phyloP scores from a whole-genome alignment of 1,140 invertebrate genomes.

The Drosophila nikananu region DNA sequence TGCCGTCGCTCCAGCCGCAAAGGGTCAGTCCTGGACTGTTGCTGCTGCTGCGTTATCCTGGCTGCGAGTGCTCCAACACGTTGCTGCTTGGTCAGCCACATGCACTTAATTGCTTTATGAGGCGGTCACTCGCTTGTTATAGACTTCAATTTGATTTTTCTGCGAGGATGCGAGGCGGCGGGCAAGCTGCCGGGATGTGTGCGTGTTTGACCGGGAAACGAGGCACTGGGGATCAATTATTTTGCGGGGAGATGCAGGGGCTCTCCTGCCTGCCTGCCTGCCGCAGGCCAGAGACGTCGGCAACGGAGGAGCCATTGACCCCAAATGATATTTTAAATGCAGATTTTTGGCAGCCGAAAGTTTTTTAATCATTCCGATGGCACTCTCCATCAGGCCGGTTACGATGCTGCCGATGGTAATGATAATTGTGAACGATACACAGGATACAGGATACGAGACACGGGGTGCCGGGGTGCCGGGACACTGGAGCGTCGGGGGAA shows the following conservation, averaged over 20 bases:
- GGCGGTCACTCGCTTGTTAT: constrained; percentile 80
- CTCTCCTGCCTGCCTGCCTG: constrained; percentile 13
- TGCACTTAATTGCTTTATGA: constrained; percentile 83
- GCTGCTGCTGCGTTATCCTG: constrained; percentile 8
- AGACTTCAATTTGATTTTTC: constrained; percentile 81
- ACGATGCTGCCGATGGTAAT: constrained; percentile 28
- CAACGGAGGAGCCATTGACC: constrained; percentile 52
- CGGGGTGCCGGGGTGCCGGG: too few relatives aligned
- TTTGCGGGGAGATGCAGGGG: constrained; percentile 32
- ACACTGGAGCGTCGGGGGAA: not conserved
- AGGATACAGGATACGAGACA: constrained; percentile 1
- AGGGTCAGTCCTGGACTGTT: constrained; percentile 29
- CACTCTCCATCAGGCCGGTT: constrained; percentile 16
- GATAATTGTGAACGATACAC: constrained; percentile 29
- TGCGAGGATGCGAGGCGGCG: constrained; percentile 22
- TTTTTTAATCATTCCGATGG: constrained; percentile 80
- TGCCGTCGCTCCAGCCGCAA: constrained; percentile 1
- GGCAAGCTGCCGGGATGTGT: constrained; percentile 6
- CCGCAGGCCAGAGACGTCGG: constrained; percentile 61
- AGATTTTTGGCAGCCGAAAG: constrained; percentile 68
- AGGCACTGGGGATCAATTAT: constrained; percentile 81
- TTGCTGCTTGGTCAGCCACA: constrained; percentile 82
- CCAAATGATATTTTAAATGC: constrained; percentile 53
- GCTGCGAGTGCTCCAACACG: constrained; percentile 64
- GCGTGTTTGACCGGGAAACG: constrained; percentile 44